A percentile compares a stretch with the other conserved stretches of the same genome.
These are phyloP conservation scores for Drosophila leonis DNA, from an alignment of 2,888 invertebrate genomes.

Conservation along the genomic window DNA sequence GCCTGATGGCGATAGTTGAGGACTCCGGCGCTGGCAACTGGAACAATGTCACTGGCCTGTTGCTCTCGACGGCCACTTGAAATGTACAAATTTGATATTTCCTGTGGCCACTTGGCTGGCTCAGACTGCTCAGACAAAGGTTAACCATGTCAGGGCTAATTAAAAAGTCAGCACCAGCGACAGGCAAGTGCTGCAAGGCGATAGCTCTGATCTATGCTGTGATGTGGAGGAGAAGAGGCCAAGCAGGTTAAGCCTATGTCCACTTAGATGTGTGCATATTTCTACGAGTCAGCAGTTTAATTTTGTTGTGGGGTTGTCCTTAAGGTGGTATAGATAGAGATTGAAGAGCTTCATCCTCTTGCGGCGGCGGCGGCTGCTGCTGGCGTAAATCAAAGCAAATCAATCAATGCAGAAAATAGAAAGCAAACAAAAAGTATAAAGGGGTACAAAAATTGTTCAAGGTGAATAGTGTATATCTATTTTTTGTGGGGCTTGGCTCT, in stretches of 20 bases:
- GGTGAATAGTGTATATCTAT: conserved; percentile 43
- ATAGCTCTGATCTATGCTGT: conserved; percentile 21
- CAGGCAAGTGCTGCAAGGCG: conserved; percentile 44
- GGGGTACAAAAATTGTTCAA: conserved; percentile 34
- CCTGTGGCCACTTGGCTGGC: neutral
- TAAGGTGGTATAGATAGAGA: conserved; percentile 34
- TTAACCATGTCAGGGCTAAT: conserved; percentile 46
- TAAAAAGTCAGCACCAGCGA: conserved; percentile 43
- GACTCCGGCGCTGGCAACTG: neutral
- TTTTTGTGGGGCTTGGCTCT: conserved; percentile 6
- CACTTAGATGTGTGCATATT: conserved; percentile 47
- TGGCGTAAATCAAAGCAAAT: conserved; percentile 58
- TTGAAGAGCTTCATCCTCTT: conserved; percentile 29
- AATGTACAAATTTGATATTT: conserved; percentile 37
- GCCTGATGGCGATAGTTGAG: conserved; percentile 15
- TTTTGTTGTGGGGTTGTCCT: conserved; percentile 18
- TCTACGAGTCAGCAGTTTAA: conserved; percentile 48
- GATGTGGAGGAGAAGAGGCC: neutral
- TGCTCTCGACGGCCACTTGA: conserved; percentile 35
- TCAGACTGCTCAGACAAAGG: conserved; percentile 9
- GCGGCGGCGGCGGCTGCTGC: neutral
- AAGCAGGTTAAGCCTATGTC: conserved; percentile 12
- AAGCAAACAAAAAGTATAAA: conserved; percentile 1
- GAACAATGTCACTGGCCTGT: conserved; percentile 54
- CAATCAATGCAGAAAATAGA: conserved; percentile 47